phyloP scores from a whole-genome alignment of 2,797 vertebrate genomes.

The Arnoldichthys spilopterus region DNA sequence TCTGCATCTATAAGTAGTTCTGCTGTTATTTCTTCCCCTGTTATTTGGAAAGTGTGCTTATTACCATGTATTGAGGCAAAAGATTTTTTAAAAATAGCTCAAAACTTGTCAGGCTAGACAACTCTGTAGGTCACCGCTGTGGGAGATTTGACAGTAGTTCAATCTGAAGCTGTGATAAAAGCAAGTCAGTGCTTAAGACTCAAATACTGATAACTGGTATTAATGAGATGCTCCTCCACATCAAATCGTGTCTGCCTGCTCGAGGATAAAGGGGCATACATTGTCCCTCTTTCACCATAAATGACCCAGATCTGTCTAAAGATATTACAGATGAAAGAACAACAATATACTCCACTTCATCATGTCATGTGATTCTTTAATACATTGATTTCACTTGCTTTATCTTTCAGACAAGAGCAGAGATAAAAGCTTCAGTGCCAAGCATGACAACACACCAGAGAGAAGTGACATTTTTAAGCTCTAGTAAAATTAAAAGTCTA shows the following conservation, averaged over 20 bases:
- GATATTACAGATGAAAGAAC: constrained; percentile 38
- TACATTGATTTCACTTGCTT: constrained; percentile 39
- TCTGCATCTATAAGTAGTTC: constrained; percentile 12
- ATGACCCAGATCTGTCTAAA: constrained; percentile 52
- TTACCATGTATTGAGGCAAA: constrained; percentile 10
- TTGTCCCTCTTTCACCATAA: constrained; percentile 47
- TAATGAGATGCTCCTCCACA: constrained; percentile 47
- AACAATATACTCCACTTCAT: constrained; percentile 37
- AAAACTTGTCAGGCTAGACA: constrained; percentile 19
- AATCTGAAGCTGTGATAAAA: constrained; percentile 46
- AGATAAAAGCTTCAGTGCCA: constrained; percentile 34
- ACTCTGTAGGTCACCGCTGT: constrained; percentile 17
- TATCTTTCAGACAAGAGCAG: constrained; percentile 28
- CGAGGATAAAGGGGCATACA: constrained; percentile 35
- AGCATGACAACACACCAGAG: constrained; percentile 31
- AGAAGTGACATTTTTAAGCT: constrained; percentile 27
- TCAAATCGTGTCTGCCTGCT: constrained; percentile 43
- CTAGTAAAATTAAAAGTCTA: constrained; percentile 22
- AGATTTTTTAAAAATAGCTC: constrained; percentile 37
- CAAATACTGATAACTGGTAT: constrained; percentile 46
- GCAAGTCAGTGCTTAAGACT: constrained; percentile 36
- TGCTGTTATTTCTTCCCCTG: background rate
- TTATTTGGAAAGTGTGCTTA: constrained; percentile 17
- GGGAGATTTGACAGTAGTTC: constrained; percentile 43
- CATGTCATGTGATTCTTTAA: constrained; percentile 39